phyloP scores from a whole-genome alignment of 1,140 invertebrate genomes.

The Drosophila novamexicana region DNA sequence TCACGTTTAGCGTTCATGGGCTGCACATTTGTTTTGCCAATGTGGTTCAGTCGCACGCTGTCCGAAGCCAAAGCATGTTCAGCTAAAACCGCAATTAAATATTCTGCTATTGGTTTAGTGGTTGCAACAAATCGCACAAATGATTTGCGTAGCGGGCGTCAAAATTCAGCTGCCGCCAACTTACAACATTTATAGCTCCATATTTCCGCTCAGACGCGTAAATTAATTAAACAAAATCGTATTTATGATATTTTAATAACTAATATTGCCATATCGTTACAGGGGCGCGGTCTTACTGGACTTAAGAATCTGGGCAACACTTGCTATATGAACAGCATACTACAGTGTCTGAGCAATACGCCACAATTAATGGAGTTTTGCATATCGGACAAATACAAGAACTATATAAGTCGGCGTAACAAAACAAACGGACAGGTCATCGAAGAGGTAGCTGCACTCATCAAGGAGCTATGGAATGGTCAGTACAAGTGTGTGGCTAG shows the following conservation, averaged over 20 bases:
- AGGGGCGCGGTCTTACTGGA: conserved; percentile 91
- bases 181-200: conserved; percentile 71
- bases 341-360: conserved; percentile 96
- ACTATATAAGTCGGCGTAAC: conserved; percentile 86
- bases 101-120: conserved; percentile 27
- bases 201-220: conserved; percentile 71
- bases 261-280: conserved; percentile 56
- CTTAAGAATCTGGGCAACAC: conserved; percentile 96
- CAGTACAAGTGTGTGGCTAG: conserved; percentile 92
- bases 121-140: conserved; percentile 46
- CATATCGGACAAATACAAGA: conserved; percentile 87
- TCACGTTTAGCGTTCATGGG: conserved; percentile 57
- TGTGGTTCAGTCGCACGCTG: conserved; percentile 52
- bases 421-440: conserved; percentile 88
- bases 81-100: conserved; percentile 38
- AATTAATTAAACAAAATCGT: conserved; percentile 16
- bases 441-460: conserved; percentile 90
- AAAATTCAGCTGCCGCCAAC: conserved; percentile 70
- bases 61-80: conserved; percentile 70
- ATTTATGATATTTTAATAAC: neutral
- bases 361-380: conserved; percentile 91
- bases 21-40: conserved; percentile 18
- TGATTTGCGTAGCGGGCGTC: conserved; percentile 74
- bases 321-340: conserved; percentile 98
- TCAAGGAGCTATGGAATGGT: conserved; percentile 90